phyloP scores from a whole-genome alignment of 2,888 invertebrate species.

The Capitulum mitella region DNA sequence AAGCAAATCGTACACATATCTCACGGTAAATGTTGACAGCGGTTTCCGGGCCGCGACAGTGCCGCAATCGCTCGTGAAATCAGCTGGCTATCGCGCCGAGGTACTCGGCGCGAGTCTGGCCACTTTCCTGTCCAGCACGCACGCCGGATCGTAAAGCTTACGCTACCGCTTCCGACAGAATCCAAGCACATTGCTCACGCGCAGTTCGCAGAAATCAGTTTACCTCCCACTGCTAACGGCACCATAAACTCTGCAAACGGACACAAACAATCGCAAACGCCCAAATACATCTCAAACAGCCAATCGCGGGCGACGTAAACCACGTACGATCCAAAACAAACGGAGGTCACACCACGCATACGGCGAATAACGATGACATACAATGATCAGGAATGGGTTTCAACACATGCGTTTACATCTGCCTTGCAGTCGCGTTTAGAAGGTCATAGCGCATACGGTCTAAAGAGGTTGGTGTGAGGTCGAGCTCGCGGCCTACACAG shows the following conservation, averaged over 20 bases:
- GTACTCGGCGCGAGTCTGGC: neutral
- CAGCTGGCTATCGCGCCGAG: neutral
- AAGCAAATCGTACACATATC: neutral
- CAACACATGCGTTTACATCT: no score
- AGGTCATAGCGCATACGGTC: neutral
- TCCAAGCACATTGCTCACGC: neutral
- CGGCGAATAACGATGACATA: neutral
- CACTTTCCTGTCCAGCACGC: neutral
- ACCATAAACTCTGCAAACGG: constrained; percentile 4
- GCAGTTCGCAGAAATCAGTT: neutral
- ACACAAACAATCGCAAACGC: neutral
- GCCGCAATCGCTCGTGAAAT: neutral
- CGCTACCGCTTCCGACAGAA: neutral
- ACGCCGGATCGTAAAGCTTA: neutral
- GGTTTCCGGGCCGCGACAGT: neutral
- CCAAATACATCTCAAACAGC: neutral
- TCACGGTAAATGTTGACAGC: neutral
- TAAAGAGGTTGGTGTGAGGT: neutral
- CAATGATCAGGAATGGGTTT: neutral
- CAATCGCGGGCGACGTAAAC: neutral
- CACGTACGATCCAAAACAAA: neutral
- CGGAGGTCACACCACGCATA: neutral
- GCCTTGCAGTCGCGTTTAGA: no score
- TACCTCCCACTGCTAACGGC: neutral
- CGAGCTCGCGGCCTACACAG: neutral